Evolutionary conservation across 1,140 invertebrate genomes (phyloP), one percentile per base, ranked within the genome.

Genomic region (Macrocentrus cingulum): DNA sequence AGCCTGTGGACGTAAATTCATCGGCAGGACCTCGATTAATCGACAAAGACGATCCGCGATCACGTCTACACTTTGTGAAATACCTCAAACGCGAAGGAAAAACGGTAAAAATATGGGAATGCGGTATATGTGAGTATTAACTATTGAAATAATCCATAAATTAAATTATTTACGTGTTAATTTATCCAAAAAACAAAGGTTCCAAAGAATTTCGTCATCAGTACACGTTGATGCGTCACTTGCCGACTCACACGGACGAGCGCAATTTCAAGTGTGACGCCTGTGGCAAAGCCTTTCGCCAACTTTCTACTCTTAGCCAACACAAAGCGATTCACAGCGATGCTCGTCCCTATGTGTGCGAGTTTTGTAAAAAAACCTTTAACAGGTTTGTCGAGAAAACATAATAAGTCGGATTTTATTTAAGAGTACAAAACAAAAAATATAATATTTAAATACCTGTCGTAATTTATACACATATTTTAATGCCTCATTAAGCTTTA

Each of bases 171-270:
- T n/a, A n/a, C n/a, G n/a, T n/a, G n/a, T n/a, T n/a, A n/a, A n/a
- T n/a, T n/a, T n/a, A n/a, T n/a, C n/a, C n/a, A n/a, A n/a, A n/a
- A n/a, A n/a, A n/a, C n/a, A 25, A 61, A 85, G 84, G 84, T 76
- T 79, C 82, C 15, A 85, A 88, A 56, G 86, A 89, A 69, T 90
- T 90, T 71, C 83, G 85, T 39, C 88, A 90, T 71, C 87, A 89
- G 65, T 90, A 90, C 64, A 89, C 87, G 0, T 66, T 90, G 67
- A 87, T 88, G 84, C 83, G 91, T n/a, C 91, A 94, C 68, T 77
- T 91, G 16, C 87, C 90, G 1, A 92, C 90, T 0, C 90, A 93
- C 69, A 87, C 88, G 18, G 90, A 92, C 60, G 91, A 92, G 76
- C 82, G 91, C 51, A 89, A 91, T 72, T 92, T 89, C 71, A 85